Conservation (phyloP, 2,113 vertebrate genomes). For the Mesocricetus auratus region DNA sequence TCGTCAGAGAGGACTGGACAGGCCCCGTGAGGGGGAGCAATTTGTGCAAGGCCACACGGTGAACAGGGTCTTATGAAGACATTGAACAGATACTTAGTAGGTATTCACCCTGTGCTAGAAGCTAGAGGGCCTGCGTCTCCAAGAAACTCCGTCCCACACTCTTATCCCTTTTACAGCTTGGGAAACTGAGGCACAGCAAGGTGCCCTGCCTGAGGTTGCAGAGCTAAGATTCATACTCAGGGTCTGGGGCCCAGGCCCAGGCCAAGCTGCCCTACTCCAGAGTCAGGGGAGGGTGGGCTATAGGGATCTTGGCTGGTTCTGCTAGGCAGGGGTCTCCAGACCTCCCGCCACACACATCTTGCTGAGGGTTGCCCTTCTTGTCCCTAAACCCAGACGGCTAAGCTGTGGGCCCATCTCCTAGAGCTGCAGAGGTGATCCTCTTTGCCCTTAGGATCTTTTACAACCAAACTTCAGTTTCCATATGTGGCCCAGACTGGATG, state of each 20-base stretch:
- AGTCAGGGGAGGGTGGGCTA: rapidly evolving
- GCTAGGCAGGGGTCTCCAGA: rapidly evolving
- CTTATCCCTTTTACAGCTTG: background rate
- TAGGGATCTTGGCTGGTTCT: background rate
- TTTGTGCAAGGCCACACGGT: background rate
- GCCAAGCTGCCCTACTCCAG: background rate
- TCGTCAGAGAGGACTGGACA: background rate
- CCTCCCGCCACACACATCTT: background rate
- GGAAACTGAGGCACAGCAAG: background rate
- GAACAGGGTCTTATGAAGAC: background rate
- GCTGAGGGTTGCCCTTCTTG: background rate
- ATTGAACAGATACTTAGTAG: background rate
- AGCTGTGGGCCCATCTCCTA: background rate
- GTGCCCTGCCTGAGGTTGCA: no score
- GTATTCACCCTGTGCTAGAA: background rate
- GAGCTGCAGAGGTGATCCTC: background rate
- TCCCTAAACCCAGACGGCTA: background rate
- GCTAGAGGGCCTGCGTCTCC: background rate
- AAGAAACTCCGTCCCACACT: no score
- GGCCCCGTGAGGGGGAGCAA: background rate
- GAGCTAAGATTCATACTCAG: background rate
- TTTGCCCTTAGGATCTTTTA: background rate
- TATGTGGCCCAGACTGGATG: background rate
- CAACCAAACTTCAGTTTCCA: background rate
- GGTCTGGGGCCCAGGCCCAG: no score